A percentile compares a stretch with the other conserved stretches of the same genome.
phyloP scores from a whole-genome alignment of 2,888 invertebrate genomes.

The Dromius quadrimaculatus region DNA sequence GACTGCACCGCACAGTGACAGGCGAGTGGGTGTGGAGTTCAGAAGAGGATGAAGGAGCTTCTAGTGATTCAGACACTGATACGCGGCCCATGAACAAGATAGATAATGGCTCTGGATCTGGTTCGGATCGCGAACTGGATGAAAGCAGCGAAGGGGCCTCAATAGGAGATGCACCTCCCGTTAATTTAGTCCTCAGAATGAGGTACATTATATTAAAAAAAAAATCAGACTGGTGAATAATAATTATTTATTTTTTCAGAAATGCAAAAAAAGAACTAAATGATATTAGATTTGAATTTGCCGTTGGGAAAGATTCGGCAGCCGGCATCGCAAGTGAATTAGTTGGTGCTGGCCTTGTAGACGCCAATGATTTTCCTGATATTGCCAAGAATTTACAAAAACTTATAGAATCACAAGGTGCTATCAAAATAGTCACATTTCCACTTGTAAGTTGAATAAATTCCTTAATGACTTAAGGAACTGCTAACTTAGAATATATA shows the following conservation, averaged over 20 bases:
- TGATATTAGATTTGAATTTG: conserved; percentile 98
- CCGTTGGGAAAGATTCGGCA: conserved; percentile 87
- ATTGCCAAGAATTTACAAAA: conserved; percentile 94
- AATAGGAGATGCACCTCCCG: conserved; percentile 66
- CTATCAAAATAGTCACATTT: conserved; percentile 86
- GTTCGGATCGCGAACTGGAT: conserved; percentile 65
- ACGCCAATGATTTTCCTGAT: conserved; percentile 90
- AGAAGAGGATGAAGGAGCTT: conserved; percentile 84
- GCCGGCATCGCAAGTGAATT: conserved; percentile 95
- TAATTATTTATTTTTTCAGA: conserved; percentile 66
- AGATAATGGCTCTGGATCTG: conserved; percentile 64
- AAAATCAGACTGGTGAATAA: conserved; percentile 2
- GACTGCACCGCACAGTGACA: conserved; percentile 92
- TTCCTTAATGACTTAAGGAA: too few species aligned
- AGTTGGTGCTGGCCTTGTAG: conserved; percentile 94
- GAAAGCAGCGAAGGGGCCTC: conserved; percentile 61
- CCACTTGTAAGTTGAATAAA: conserved; percentile 75
- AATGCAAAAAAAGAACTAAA: conserved; percentile 93
- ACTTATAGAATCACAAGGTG: conserved; percentile 81
- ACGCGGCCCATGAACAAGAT: conserved; percentile 67
- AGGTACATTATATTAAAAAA: conserved; percentile 69
- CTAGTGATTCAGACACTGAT: conserved; percentile 70
- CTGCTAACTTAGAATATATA: neutral
- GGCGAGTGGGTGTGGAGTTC: conserved; percentile 99
- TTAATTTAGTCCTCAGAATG: conserved; percentile 91